A percentile compares a stretch with the other conserved stretches of the same genome.
Evolutionary conservation across 2,797 vertebrate species (phyloP).

Genomic region (Apodemus agrarius): DNA sequence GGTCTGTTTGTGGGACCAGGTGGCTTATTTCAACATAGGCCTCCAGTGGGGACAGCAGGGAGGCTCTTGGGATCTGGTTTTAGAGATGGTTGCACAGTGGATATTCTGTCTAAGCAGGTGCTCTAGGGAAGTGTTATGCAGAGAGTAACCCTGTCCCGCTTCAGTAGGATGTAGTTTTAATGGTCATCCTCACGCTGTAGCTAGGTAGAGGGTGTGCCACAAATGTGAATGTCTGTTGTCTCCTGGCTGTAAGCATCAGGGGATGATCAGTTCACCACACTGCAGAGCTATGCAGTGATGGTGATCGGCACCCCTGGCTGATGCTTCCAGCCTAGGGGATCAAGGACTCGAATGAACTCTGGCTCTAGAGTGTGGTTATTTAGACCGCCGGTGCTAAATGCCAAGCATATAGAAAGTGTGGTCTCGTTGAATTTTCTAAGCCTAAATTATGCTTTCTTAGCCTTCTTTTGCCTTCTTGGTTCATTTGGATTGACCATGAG

Average conservation of each 20-base stretch:
- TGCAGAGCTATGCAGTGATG: not conserved
- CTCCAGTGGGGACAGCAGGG: not conserved
- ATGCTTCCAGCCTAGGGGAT: not conserved
- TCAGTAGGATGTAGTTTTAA: not conserved
- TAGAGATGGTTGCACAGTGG: not conserved
- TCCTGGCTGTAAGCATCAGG: not conserved
- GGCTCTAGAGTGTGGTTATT: not conserved
- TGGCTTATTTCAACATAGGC: not conserved
- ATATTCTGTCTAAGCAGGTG: not conserved
- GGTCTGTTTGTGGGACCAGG: not conserved
- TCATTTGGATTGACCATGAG: not conserved
- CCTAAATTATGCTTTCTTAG: not conserved
- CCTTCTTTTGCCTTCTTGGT: not conserved
- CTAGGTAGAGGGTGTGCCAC: not conserved
- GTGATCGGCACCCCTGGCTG: not conserved
- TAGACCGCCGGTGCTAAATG: not conserved
- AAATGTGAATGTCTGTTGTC: conserved; percentile 52
- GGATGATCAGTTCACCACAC: not conserved
- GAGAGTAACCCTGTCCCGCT: not conserved
- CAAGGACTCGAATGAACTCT: not conserved
- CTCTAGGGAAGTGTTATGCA: not conserved
- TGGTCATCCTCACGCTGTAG: not conserved
- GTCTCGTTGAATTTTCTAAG: conserved; percentile 12
- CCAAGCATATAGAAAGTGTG: not conserved
- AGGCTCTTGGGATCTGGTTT: not conserved